A percentile compares a stretch with the other conserved stretches of the same genome.
These are phyloP conservation scores for Pipra filicauda DNA, from an alignment of 2,113 vertebrate species.

Conservation along the genomic window DNA sequence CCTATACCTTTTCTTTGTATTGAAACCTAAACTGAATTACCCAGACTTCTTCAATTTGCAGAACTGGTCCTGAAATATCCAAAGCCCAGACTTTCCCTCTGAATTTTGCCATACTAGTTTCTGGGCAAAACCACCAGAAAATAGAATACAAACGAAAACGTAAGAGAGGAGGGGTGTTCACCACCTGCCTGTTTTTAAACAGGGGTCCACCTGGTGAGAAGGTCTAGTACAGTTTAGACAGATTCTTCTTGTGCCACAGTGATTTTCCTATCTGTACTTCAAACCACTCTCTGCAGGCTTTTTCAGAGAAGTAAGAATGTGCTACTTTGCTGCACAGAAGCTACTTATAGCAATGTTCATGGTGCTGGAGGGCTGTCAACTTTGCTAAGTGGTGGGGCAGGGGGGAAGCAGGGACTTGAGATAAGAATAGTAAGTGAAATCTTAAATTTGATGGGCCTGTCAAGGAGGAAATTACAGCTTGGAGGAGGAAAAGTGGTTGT, in stretches of 20 bases:
- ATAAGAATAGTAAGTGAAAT: slow-evolving; percentile 68
- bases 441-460: slow-evolving; percentile 58
- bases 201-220: neutral
- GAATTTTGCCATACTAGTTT: neutral
- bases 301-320: neutral
- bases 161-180: neutral
- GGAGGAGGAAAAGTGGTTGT: slow-evolving; percentile 53
- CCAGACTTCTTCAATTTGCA: neutral
- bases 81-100: neutral
- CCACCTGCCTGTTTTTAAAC: neutral
- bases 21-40: neutral
- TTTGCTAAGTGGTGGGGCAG: slow-evolving; percentile 24
- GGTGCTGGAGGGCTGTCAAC: slow-evolving; percentile 30
- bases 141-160: neutral
- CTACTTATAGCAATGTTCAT: slow-evolving; percentile 35
- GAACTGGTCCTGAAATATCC: neutral
- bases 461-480: slow-evolving; percentile 64
- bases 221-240: neutral
- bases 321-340: neutral
- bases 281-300: neutral
- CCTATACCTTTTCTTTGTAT: neutral
- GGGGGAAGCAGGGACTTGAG: slow-evolving; percentile 10
- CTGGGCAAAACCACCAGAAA: neutral
- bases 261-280: slow-evolving; percentile 2
- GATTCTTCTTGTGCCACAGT: neutral